Evolutionary conservation across 2,113 vertebrate species (phyloP).

Genomic region (Lepisosteus oculatus): DNA sequence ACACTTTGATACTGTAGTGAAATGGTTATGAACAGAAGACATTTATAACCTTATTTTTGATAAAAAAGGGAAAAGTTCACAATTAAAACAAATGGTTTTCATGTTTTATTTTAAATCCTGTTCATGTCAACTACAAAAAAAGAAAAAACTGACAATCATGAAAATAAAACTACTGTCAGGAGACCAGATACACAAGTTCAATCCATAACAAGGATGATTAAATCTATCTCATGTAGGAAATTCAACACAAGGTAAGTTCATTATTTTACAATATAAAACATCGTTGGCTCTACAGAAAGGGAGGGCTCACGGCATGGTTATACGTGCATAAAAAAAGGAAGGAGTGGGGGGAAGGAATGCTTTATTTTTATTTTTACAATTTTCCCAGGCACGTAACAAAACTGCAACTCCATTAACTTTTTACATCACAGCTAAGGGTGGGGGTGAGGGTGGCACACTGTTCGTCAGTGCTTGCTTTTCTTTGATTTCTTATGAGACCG

Average conservation of each 20-base stretch:
- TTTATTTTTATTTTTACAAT: conserved; percentile 69
- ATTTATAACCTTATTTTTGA: too few species aligned
- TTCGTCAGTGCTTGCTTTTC: conserved; percentile 98
- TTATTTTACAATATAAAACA: conserved; percentile 71
- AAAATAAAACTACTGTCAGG: conserved; percentile 56
- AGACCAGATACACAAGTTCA: conserved; percentile 41
- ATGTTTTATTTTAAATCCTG: conserved; percentile 58
- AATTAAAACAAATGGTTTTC: too few species aligned
- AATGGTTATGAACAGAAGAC: too few species aligned
- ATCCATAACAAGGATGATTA: conserved; percentile 52
- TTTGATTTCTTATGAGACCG: conserved; percentile 99
- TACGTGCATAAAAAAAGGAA: conserved; percentile 40
- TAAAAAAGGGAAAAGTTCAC: too few species aligned
- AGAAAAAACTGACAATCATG: conserved; percentile 55
- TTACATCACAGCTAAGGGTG: conserved; percentile 69
- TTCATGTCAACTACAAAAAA: conserved; percentile 70
- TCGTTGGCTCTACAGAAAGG: conserved; percentile 41
- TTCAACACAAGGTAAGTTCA: conserved; percentile 45
- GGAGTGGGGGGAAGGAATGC: conserved; percentile 63
- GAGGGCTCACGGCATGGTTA: conserved; percentile 39
- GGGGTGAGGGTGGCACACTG: conserved; percentile 29
- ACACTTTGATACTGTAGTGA: too few species aligned
- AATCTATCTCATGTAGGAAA: conserved; percentile 31
- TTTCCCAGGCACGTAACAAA: conserved; percentile 77
- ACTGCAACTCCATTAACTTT: conserved; percentile 73